Evolutionary conservation across 1,140 invertebrate genomes (phyloP).

Genomic region (Drosophila punjabiensis): DNA sequence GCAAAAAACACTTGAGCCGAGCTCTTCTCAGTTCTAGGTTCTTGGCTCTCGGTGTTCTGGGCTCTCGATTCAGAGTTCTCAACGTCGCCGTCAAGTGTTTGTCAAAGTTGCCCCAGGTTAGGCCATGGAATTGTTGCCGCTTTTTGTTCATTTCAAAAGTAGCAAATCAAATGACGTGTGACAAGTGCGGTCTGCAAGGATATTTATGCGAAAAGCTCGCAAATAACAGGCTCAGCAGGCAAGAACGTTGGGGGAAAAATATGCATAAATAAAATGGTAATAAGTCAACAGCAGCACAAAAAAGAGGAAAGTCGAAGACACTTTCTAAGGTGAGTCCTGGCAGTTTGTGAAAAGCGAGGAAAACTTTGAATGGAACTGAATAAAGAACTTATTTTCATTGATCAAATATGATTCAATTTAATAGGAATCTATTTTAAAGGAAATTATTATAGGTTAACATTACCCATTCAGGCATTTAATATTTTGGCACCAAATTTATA

Average conservation of each 20-base stretch:
- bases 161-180: slow-evolving; percentile 79
- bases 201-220: slow-evolving; percentile 55
- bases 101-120: slow-evolving; percentile 74
- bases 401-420: background rate
- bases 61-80: slow-evolving; percentile 38
- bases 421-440: background rate
- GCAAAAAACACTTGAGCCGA: slow-evolving; percentile 78
- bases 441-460: background rate
- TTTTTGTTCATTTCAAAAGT: slow-evolving; percentile 65
- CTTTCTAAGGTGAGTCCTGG: background rate
- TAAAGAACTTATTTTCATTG: background rate
- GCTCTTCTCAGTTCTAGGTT: slow-evolving; percentile 50
- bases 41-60: slow-evolving; percentile 17
- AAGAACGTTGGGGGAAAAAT: slow-evolving; percentile 19
- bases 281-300: slow-evolving; percentile 19
- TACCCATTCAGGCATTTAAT: background rate
- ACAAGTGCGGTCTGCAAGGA: slow-evolving; percentile 66
- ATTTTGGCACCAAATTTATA: no score
- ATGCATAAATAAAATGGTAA: slow-evolving; percentile 44
- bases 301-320: background rate
- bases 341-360: background rate
- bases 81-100: slow-evolving; percentile 69
- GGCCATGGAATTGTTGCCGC: slow-evolving; percentile 53
- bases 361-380: background rate
- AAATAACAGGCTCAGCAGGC: slow-evolving; percentile 29